Evolutionary conservation across 2,888 invertebrate species (phyloP), one percentile per base, ranked within the genome.

Genomic region (Fragum whitleyi): DNA sequence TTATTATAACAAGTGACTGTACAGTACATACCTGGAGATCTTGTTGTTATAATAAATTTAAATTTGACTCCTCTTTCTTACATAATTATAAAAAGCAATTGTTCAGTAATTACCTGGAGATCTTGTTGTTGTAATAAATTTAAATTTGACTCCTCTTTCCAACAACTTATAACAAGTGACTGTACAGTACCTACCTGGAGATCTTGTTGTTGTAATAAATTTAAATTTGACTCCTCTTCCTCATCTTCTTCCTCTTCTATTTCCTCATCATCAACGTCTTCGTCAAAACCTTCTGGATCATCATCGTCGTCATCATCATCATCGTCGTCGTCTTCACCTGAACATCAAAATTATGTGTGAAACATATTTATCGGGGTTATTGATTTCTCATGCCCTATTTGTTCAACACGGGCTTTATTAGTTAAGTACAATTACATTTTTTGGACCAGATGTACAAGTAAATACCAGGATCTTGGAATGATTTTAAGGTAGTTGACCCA

Each of bases 161-260:
- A n/a, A n/a, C n/a, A n/a, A n/a, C n/a, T n/a, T n/a, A n/a, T n/a
- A n/a, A n/a, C n/a, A n/a, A n/a, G n/a, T n/a, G n/a, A n/a, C n/a
- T n/a, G n/a, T n/a, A n/a, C n/a, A n/a, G n/a, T n/a, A 28, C 32
- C n/a, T 21, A 73, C 74, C 67, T 74, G 65, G 14, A 74, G 39
- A 36, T 77, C 77, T 36, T 16, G 29, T 69, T 69, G 69, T 23
- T 76, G 70, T 70, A 70, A 62, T 70, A 69, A 69, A 26, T 62
- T 23, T 26, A 76, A 42, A 62, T 69, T 69, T 42, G 76, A 70
- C 21, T 96, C 96, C 83, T 96, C 96, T 87, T 95, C 96, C 84
- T 96, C 96, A 89, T 96, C 96, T 86, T 96, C 97, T 92, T 95
- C 96, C 90, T 97, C 97, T 86, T 97, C 97, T 81, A 95, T 96